Evolutionary conservation across 1,140 invertebrate genomes (phyloP).

Genomic region (Mya arenaria): DNA sequence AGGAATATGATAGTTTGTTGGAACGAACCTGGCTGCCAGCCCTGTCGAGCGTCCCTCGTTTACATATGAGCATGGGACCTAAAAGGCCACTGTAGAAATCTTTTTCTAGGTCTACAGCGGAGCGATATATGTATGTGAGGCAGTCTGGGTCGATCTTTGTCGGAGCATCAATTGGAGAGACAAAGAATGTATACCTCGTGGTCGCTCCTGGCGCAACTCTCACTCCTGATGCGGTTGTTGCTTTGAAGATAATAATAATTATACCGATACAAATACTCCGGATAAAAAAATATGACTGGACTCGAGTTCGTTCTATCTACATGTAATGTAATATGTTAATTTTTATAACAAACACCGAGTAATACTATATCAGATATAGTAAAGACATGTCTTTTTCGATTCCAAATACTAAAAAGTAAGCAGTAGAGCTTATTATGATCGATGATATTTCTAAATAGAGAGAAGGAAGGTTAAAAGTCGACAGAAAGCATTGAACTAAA

Average conservation of each 20-base stretch:
- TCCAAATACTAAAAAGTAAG: too few relatives aligned
- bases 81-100: constrained; percentile 75
- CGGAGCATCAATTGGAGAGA: constrained; percentile 44
- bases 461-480: too few relatives aligned
- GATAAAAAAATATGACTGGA: too few relatives aligned
- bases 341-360: too few relatives aligned
- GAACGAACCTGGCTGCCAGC: background rate
- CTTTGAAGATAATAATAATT: constrained; percentile 27
- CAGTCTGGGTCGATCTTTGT: constrained; percentile 60
- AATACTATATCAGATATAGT: too few relatives aligned
- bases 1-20: background rate
- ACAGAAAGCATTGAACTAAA: too few relatives aligned
- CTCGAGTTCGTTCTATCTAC: too few relatives aligned
- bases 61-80: constrained; percentile 74
- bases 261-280: too few relatives aligned
- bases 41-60: constrained; percentile 45
- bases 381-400: too few relatives aligned
- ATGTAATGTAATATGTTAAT: too few relatives aligned
- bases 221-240: constrained; percentile 28
- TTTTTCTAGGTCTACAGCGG: constrained; percentile 68
- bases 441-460: too few relatives aligned
- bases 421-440: too few relatives aligned
- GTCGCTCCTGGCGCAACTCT: constrained; percentile 53
- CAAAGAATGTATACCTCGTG: constrained; percentile 63
- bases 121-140: constrained; percentile 72